Percentiles rank a stretch among this genome's conserved stretches.
These are phyloP conservation scores for Tapirus indicus DNA, from an alignment of 2,797 vertebrate species.

Conservation along the genomic window DNA sequence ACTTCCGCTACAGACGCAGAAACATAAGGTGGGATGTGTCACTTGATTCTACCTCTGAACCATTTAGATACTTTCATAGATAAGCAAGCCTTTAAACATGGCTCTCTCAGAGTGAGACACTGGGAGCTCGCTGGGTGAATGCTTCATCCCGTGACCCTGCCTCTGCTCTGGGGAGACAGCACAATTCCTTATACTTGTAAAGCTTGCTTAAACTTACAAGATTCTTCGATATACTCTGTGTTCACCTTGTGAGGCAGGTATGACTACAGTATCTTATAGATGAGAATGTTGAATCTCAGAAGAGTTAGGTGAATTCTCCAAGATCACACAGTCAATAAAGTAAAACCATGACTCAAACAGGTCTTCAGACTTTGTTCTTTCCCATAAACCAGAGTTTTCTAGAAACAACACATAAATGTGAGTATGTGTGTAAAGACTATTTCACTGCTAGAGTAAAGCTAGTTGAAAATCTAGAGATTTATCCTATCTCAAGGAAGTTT, in stretches of 20 bases:
- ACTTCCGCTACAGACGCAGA: neutral
- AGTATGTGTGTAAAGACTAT: neutral
- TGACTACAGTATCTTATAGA: neutral
- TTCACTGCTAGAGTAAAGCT: neutral
- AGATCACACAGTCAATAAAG: neutral
- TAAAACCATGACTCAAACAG: neutral
- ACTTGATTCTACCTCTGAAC: neutral
- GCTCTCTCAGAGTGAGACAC: neutral
- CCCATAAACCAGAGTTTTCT: neutral
- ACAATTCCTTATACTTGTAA: neutral
- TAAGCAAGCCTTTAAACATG: neutral
- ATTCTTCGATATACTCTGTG: neutral
- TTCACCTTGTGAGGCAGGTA: neutral
- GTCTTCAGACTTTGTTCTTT: neutral
- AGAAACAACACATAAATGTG: neutral
- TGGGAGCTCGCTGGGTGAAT: neutral
- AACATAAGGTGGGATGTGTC: neutral
- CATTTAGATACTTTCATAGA: neutral
- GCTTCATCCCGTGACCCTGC: neutral
- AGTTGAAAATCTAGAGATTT: neutral
- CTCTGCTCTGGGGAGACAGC: neutral
- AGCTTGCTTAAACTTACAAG: neutral
- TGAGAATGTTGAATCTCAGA: neutral
- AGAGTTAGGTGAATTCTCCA: neutral
- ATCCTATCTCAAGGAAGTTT: neutral